Evolutionary conservation across 1,140 invertebrate genomes (phyloP).

Genomic region (Stegodyphus mimosarum): DNA sequence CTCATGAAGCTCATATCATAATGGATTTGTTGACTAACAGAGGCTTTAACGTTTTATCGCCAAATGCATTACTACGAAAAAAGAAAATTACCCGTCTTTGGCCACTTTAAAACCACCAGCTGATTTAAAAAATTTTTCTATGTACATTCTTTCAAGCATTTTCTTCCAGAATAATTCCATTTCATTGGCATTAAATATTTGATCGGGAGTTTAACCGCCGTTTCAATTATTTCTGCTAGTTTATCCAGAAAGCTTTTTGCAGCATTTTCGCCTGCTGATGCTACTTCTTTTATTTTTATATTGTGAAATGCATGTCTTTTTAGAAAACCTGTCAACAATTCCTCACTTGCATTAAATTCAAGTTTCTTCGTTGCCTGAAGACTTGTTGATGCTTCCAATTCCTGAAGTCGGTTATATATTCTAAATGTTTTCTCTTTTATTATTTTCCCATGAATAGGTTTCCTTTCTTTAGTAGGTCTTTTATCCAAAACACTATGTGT

Average conservation of each 20-base stretch:
- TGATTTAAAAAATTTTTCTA: conserved; percentile 25
- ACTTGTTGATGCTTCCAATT: conserved; percentile 19
- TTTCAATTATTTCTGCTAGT: conserved; percentile 17
- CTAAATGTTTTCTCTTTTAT: not conserved
- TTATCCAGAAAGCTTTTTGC: conserved; percentile 12
- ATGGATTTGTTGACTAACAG: conserved; percentile 68
- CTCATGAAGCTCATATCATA: conserved; percentile 66
- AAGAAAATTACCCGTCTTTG: conserved; percentile 69
- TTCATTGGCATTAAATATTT: conserved; percentile 33
- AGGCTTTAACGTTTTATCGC: conserved; percentile 69
- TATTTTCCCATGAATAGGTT: not conserved
- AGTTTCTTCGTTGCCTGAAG: not conserved
- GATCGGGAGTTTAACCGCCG: not conserved
- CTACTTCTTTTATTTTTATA: conserved; percentile 1
- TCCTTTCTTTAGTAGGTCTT: not conserved
- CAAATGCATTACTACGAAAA: conserved; percentile 68
- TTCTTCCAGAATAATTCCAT: conserved; percentile 61
- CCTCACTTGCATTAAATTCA: not conserved
- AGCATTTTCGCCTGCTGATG: conserved; percentile 9
- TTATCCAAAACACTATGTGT: not conserved
- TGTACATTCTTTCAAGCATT: conserved; percentile 64
- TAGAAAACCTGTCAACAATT: conserved; percentile 4
- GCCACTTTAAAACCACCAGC: conserved; percentile 67
- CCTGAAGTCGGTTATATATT: conserved; percentile 6
- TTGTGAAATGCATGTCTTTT: conserved; percentile 9